Conservation (phyloP, 2,797 vertebrate genomes). For the Oreochromis grahami region DNA sequence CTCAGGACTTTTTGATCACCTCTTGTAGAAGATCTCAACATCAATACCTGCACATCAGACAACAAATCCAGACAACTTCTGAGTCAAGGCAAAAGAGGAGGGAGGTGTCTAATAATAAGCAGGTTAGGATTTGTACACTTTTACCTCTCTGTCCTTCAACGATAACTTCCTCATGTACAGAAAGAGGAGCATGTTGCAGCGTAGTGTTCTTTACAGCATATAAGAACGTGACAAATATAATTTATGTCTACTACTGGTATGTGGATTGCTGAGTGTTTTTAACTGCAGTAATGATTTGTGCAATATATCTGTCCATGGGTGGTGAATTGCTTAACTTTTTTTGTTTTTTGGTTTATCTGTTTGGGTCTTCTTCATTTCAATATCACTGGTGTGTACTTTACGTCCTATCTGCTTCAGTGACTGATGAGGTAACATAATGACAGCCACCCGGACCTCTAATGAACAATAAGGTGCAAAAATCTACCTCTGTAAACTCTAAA, state of each 20-base stretch:
- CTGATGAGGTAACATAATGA: conserved; percentile 63
- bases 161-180: conserved; percentile 1
- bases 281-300: conserved; percentile 4
- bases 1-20: background rate
- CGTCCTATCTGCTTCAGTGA: conserved; percentile 49
- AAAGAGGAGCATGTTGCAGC: conserved; percentile 9
- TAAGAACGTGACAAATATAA: background rate
- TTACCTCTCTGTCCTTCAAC: conserved; percentile 27
- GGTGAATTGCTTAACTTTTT: background rate
- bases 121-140: conserved; percentile 59
- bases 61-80: conserved; percentile 45
- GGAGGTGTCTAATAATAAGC: conserved; percentile 37
- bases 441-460: conserved; percentile 53
- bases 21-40: conserved; percentile 36
- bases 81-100: conserved; percentile 60
- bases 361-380: conserved; percentile 29
- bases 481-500: conserved; percentile 64
- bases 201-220: conserved; percentile 39
- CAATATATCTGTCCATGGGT: conserved; percentile 5
- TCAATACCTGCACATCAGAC: conserved; percentile 34
- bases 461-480: conserved; percentile 73
- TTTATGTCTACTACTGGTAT: background rate
- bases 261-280: conserved; percentile 1
- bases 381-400: conserved; percentile 26
- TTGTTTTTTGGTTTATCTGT: conserved; percentile 36